Percentiles rank a stretch among this genome's conserved stretches.
Conservation (phyloP, 2,797 vertebrate genomes). For the Fundulus diaphanus region DNA sequence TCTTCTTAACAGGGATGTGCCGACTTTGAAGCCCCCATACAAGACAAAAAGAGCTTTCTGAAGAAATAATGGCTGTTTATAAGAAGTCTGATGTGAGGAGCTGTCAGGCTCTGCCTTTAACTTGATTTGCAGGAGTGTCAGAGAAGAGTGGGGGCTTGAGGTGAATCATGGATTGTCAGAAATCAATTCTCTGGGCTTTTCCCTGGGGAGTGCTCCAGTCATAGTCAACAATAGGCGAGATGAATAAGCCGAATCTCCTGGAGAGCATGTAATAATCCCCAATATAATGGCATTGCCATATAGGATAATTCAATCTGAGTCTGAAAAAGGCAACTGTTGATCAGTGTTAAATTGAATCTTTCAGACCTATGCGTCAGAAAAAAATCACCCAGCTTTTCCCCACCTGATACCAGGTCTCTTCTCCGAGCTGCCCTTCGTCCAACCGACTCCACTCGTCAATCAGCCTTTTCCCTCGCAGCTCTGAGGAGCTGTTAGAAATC, state of each 20-base stretch:
- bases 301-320: constrained; percentile 75
- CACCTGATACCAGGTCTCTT: constrained; percentile 50
- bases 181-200: constrained; percentile 80
- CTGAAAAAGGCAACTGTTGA: constrained; percentile 70
- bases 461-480: constrained; percentile 47
- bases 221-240: constrained; percentile 73
- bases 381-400: constrained; percentile 45
- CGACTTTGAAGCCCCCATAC: constrained; percentile 67
- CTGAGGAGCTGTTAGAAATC: constrained; percentile 67
- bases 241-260: constrained; percentile 80
- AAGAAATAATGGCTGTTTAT: constrained; percentile 83
- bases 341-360: constrained; percentile 76
- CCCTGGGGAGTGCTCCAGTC: constrained; percentile 74
- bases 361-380: constrained; percentile 55
- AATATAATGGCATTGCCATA: constrained; percentile 69
- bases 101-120: constrained; percentile 80
- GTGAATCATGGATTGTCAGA: constrained; percentile 82
- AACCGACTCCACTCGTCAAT: constrained; percentile 46
- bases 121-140: constrained; percentile 82
- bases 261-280: constrained; percentile 77
- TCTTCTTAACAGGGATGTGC: constrained; percentile 56
- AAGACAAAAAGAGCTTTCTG: constrained; percentile 80
- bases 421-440: constrained; percentile 21
- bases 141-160: constrained; percentile 67
- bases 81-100: constrained; percentile 71